Evolutionary conservation across 2,888 invertebrate species (phyloP), one percentile per base, ranked within the genome.

Genomic region (Venusia cambrica): DNA sequence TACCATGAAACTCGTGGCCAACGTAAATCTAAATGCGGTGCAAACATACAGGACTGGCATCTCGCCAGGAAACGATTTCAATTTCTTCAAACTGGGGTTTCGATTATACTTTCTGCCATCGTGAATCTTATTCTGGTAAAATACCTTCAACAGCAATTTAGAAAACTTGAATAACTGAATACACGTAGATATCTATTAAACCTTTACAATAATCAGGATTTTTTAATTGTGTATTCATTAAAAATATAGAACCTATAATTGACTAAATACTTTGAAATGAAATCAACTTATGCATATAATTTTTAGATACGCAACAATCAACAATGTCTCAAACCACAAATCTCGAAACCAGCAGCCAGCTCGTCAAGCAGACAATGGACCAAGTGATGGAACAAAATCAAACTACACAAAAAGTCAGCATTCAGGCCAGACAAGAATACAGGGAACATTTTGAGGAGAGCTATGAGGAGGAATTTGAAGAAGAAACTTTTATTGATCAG

Each of bases 361-460:
- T 88, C 14, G 78, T 88, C 4, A 83, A 87, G 61, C 73, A 69
- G 55, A 84, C 84, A 4, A 88, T 88, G 88, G 79, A 88, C 42
- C 72, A 83, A 31, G 50, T 88, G 6, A 70, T 87, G 30, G 72
- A 85, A 54, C 73, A 78, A 36, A 78, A 52, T 45, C 74, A 83
- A 44, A 79, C 76, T 1, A 77, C 77, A 12, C 80, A 87, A 48
- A 76, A 66, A 38, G 72, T 88, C 1, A 60, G 74, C 27, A 87
- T 88, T 38, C 78, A 88, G 53, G 88, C 88, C 0, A 72, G 84
- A 54, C 88, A 88, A 45, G 88, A 88, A 47, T 88, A 88, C 57
- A 72, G 80, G 5, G 87, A 88, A 57, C 71, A 73, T 2, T 88
- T 73, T 51, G 69, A 79, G 39, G 79, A 85, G 47, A 85, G 85